Conservation (phyloP, 2,888 invertebrate species). For the Drosophila diplacantha region DNA sequence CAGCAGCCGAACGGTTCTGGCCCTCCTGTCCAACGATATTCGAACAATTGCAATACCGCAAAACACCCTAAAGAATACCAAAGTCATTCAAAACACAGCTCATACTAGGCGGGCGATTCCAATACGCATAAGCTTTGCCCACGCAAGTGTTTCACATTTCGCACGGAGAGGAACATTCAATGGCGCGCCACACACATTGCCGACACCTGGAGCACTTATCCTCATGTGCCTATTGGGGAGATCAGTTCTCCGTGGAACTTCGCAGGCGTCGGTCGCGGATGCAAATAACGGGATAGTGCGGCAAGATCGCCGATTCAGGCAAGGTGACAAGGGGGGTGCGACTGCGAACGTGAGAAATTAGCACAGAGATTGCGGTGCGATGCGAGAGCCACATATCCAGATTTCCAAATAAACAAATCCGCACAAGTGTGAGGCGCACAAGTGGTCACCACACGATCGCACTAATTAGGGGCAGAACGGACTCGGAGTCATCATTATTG, state of each 20-base stretch:
- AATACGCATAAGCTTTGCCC: background rate
- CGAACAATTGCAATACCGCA: background rate
- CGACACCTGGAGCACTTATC: conserved; percentile 18
- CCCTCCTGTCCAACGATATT: background rate
- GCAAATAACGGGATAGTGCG: conserved; percentile 8
- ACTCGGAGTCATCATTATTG: conserved; percentile 18
- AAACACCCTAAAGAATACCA: background rate
- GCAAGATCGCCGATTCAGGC: conserved; percentile 13
- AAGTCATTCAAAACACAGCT: background rate
- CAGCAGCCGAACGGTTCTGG: background rate
- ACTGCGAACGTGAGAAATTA: conserved; percentile 29
- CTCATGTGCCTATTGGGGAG: conserved; percentile 15
- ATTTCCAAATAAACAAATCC: conserved; percentile 44
- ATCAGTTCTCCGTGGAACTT: conserved; percentile 53
- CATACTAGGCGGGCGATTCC: background rate
- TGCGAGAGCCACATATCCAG: conserved; percentile 54
- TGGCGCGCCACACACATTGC: conserved; percentile 4
- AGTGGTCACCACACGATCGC: conserved; percentile 19
- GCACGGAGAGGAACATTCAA: background rate
- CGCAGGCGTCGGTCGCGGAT: conserved; percentile 49
- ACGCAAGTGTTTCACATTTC: background rate
- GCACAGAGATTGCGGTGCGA: conserved; percentile 52
- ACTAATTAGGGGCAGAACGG: conserved; percentile 17
- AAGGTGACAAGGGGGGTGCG: conserved; percentile 7
- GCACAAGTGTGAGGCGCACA: conserved; percentile 12